Evolutionary conservation across 2,113 vertebrate genomes (phyloP), one percentile per base, ranked within the genome.

Genomic region (Isichthys henryi): DNA sequence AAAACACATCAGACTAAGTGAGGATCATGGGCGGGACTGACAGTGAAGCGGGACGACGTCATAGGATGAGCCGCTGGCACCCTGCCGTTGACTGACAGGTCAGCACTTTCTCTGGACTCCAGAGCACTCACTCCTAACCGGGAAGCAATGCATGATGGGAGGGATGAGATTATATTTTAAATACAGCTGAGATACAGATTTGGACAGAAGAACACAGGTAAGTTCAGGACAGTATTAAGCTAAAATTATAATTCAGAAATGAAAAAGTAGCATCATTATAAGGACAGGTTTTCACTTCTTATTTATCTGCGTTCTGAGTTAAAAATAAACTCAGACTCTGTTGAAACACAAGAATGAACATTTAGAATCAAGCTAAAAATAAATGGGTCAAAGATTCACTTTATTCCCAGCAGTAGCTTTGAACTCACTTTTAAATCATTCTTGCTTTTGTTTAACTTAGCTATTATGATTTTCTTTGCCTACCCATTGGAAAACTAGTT

Each of bases 21-120:
- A 49, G 97, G 97, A 92, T 98, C 97, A 39, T 97, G 94, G 88
- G 97, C 97, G 52, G 97, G 97, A 90, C 97, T 97, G 94, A 98
- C 97, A 35, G 97, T 97, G 94, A 98, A 97, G 92, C 97, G 97
- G 1, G 97, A 98, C 92, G 97, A 96, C 89, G 96, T 95, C 94
- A 97, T 92, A 13, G 95, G 91, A 89, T 92, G 93, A 89, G 94
- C 88, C 88, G 95, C 95, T 1, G 93, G 90, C 49, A 93, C 94
- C 92, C 95, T 95, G 13, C 93, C 91, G 91, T 97, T 96, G 90
- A 95, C 92, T 91, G 96, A 96, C 93, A 96, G 94, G 82, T 97
- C 96, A 50, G 97, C 97, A 96, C 96, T 97, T 89, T 96, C 96
- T 94, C 97, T 97, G 15, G 91, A 96, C 88, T 97, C 95, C 93